Conservation (phyloP, 2,797 vertebrate species). For the Meda fulgida region DNA sequence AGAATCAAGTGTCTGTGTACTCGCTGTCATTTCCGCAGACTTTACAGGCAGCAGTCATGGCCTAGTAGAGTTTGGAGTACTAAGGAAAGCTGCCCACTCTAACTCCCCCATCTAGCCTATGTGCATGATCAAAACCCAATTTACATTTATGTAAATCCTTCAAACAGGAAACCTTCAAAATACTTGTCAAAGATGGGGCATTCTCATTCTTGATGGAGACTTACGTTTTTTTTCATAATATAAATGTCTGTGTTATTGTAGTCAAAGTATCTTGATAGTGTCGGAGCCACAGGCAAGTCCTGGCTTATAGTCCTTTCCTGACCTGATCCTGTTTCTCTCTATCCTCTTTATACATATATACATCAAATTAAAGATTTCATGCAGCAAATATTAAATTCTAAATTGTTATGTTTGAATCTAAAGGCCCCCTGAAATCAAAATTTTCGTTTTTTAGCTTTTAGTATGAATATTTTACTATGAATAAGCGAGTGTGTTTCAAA, state of each 20-base stretch:
- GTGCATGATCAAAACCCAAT: conserved; percentile 3
- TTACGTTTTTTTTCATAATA: neutral
- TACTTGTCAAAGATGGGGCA: neutral
- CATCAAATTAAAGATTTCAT: neutral
- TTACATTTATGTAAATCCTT: neutral
- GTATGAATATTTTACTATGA: too few species aligned
- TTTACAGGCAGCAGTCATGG: conserved; percentile 61
- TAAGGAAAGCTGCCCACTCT: conserved; percentile 28
- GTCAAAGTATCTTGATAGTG: neutral
- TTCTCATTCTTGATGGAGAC: neutral
- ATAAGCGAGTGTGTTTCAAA: too few species aligned
- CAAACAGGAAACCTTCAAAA: neutral
- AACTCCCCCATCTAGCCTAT: neutral
- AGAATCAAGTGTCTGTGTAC: conserved; percentile 83
- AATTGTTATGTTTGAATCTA: neutral
- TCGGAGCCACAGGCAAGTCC: neutral
- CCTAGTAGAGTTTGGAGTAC: conserved; percentile 40
- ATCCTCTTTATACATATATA: neutral
- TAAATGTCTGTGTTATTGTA: neutral
- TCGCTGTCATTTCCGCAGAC: conserved; percentile 67
- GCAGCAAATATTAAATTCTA: neutral
- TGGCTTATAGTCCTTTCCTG: neutral
- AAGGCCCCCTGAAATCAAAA: too few species aligned
- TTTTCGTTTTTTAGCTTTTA: too few species aligned
- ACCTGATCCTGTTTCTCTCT: neutral